These are phyloP conservation scores for Dicyrtoma fusca DNA, from an alignment of 2,888 invertebrate genomes.

Conservation along the genomic window DNA sequence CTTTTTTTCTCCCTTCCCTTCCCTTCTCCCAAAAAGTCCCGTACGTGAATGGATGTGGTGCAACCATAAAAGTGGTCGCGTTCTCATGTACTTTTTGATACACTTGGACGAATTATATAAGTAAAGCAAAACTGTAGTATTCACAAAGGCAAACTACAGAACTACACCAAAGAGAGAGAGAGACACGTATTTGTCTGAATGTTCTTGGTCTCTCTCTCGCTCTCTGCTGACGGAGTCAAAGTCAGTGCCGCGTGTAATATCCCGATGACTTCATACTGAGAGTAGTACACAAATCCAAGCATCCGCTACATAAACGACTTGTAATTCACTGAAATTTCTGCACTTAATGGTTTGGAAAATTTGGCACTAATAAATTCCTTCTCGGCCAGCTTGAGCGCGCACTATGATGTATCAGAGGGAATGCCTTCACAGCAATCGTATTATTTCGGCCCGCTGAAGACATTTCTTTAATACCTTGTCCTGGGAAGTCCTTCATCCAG, in stretches of 20 bases:
- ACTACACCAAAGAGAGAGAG: constrained; percentile 6
- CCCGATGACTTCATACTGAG: constrained; percentile 56
- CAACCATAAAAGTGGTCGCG: constrained; percentile 37
- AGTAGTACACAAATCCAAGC: constrained; percentile 56
- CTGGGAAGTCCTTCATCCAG: constrained; percentile 45
- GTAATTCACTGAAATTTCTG: constrained; percentile 58
- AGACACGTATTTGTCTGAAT: constrained; percentile 17
- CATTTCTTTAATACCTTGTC: constrained; percentile 49
- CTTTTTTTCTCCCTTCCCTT: constrained; percentile 27
- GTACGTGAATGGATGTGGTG: constrained; percentile 43
- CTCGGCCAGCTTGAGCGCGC: constrained; percentile 48
- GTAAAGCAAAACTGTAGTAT: constrained; percentile 8
- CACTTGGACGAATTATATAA: constrained; percentile 24
- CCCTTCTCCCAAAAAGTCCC: constrained; percentile 1
- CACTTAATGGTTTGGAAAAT: constrained; percentile 58
- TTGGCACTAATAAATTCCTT: constrained; percentile 58
- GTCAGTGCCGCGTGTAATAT: constrained; percentile 57
- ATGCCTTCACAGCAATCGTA: constrained; percentile 44
- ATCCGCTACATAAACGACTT: constrained; percentile 58
- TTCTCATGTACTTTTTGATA: constrained; percentile 5
- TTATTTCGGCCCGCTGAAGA: constrained; percentile 53
- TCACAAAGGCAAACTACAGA: neutral
- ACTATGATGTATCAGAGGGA: constrained; percentile 30
- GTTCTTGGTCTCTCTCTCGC: constrained; percentile 11
- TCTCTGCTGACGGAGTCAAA: constrained; percentile 57